Base-by-base conservation (phyloP, 2,888 invertebrate genomes). In the Drosophila recens region DNA sequence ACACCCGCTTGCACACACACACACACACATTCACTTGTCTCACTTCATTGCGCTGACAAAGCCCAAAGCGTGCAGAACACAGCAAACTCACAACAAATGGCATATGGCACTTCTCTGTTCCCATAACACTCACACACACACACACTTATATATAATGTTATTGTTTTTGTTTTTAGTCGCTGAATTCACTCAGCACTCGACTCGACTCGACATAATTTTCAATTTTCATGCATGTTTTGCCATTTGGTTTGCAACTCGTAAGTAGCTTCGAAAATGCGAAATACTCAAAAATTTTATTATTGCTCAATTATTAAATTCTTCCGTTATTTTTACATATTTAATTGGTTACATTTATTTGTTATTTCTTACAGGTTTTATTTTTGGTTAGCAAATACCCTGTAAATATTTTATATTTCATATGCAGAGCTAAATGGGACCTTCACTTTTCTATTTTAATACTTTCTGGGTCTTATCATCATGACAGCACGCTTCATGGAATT, bases 161-260 rank as follows among this genome's bases (percentile, higher is more conserved):
- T 58, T 61, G 51, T 74, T 74, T 51, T 45, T 64, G 52, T 57
- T 42, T 38, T 48, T 68, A 27, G 38, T 45, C 63, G 72, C 70
- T 66, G 78, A 89, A 84, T 87, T 87, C 85, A 87, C 89, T 83
- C 56, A 45, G 34, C 45, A n/a, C n/a, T n/a, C n/a, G n/a, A 10
- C 45, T 57, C 43, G 23, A 57, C 56, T 89, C 70, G 67, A 69
- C 87, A 84, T 89, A 84, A 84, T 84, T 84, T 89, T 81, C 89
- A 83, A 84, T 84, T 84, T 84, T 89, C 82, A 84, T 80, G 84
- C 83, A 83, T 87, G 82, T 80, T 87, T 72, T 83, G 67, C 78
- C 71, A 87, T 87, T 89, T 74, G 72, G 67, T 64, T 79, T 61
- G 64, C 59, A 15, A 15, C 27, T 48, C 40, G 54, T 64, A 80